Conservation (phyloP, 2,113 vertebrate species). For the Saimiri boliviensis region DNA sequence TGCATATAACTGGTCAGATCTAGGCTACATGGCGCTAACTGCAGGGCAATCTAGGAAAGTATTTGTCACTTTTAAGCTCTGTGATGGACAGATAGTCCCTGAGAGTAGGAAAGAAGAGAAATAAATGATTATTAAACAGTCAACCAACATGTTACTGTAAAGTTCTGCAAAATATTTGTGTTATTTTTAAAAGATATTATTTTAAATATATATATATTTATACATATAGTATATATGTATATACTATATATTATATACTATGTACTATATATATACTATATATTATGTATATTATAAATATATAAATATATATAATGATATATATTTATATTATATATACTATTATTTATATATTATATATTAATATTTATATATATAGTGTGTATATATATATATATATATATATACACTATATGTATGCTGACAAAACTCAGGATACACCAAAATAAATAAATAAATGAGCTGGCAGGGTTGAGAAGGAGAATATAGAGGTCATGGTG, state of each 20-base stretch:
- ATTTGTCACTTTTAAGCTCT: background rate
- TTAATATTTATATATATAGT: no score
- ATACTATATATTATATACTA: no score
- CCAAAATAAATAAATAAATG: background rate
- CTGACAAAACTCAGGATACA: background rate
- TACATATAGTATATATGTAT: no score
- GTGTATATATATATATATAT: no score
- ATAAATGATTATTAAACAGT: background rate
- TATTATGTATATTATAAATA: no score
- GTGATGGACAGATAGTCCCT: background rate
- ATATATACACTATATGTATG: no score
- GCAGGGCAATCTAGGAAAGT: background rate
- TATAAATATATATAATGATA: no score
- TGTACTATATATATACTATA: no score
- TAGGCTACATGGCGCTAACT: background rate
- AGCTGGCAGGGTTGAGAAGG: background rate
- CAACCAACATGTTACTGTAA: background rate
- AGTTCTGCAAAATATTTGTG: background rate
- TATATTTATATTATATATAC: no score
- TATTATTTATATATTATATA: no score
- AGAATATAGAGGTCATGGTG: background rate
- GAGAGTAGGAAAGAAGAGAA: background rate
- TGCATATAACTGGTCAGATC: background rate
- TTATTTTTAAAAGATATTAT: background rate
- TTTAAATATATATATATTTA: background rate